Base-by-base conservation (phyloP, 2,797 vertebrate genomes). In the Momotus momota region DNA sequence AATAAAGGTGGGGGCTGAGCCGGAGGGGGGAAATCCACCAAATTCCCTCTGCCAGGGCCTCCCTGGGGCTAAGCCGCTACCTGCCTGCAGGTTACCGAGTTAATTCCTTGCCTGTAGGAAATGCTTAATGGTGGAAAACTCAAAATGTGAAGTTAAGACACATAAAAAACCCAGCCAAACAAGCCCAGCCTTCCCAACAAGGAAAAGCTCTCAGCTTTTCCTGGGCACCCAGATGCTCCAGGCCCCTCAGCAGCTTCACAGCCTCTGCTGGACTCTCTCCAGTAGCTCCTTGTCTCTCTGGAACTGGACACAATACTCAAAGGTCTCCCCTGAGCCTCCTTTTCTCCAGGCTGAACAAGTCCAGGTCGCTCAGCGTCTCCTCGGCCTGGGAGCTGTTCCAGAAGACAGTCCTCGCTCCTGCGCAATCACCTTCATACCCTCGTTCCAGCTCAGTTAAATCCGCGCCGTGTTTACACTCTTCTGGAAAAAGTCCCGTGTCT, bases 151-250 rank as follows among this genome's bases (percentile, higher is more conserved):
- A 8, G 52, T 6, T 48, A n/a, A 45, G 54, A 4, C 14, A 12
- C 0, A 0, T 8, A 7, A 20, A 58, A 60, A 51, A 8, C 8
- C 26, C 0, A 0, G 51, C 21, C 35, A 26, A 14, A 14, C 13
- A 0, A 51, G 22, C 6, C 38, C 20, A 3, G 13, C 22, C 20
- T 57, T 57, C 55, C 55, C 21, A 17, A 19, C 55, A 33, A n/a
- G 58, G 40, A 35, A 35, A 35, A 35, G 35, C 35, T 35, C 35
- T 35, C 35, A 35, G 35, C 35, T 35, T 35, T 35, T 35, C 35
- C 35, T 35, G 35, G 35, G 35, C 35, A 35, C 35, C 35, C 35
- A 35, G 35, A 35, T 35, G 35, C 35, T 35, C 35, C 35, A 35
- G 35, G 35, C 35, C 35, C 35, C 35, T 35, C 35, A 35, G 35